phyloP scores from a whole-genome alignment of 2,113 vertebrate genomes.

The human (Homo sapiens) region GRCh38 chr6:54685001-54685500 shows the following conservation, averaged over 20 bases:
- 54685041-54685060: not conserved
- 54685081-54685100: no score
- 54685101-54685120: not conserved
- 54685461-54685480: not conserved
- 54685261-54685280: not conserved
- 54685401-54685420: rapidly evolving
- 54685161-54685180: not conserved
- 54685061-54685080: not conserved
- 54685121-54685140: not conserved
- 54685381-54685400: not conserved
- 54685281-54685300: not conserved
- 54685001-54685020: not conserved
- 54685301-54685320: not conserved
- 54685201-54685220: not conserved
- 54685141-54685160: not conserved
- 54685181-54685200: not conserved
- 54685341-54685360: not conserved
- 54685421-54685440: not conserved
- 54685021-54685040: not conserved
- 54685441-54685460: not conserved
- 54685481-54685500: not conserved
- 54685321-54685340: not conserved
- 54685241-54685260: not conserved
- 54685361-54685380: not conserved
- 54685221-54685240: not conserved